These are phyloP conservation scores for Rallus limicola DNA, from an alignment of 2,113 vertebrate species.

Conservation along the genomic window DNA sequence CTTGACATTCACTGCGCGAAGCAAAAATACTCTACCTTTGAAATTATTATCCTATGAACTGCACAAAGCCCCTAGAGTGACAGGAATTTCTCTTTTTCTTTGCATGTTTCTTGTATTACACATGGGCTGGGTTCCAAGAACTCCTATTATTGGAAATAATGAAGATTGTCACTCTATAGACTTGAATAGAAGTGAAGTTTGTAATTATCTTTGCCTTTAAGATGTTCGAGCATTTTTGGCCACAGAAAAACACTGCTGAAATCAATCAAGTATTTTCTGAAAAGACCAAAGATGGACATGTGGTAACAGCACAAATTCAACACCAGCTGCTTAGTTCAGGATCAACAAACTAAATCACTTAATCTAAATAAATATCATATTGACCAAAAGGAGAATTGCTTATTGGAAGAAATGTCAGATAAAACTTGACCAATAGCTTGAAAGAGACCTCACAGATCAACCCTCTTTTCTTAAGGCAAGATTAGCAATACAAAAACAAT, in stretches of 20 bases:
- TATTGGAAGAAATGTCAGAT: not conserved
- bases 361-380: not conserved
- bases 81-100: not conserved
- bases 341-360: not conserved
- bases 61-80: not conserved
- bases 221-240: not conserved
- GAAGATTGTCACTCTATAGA: not conserved
- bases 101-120: not conserved
- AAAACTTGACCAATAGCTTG: not conserved
- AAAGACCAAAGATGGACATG: not conserved
- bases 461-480: not conserved
- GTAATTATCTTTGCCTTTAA: not conserved
- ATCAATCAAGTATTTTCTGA: not conserved
- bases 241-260: not conserved
- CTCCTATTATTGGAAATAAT: not conserved
- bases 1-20: not conserved
- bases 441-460: not conserved
- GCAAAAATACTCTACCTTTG: not conserved
- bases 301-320: not conserved
- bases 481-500: not conserved
- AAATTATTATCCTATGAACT: not conserved
- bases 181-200: not conserved
- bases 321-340: not conserved
- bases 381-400: not conserved
- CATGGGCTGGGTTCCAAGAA: not conserved